phyloP scores from a whole-genome alignment of 2,113 vertebrate genomes.

The Gymnocephalus cernua region DNA sequence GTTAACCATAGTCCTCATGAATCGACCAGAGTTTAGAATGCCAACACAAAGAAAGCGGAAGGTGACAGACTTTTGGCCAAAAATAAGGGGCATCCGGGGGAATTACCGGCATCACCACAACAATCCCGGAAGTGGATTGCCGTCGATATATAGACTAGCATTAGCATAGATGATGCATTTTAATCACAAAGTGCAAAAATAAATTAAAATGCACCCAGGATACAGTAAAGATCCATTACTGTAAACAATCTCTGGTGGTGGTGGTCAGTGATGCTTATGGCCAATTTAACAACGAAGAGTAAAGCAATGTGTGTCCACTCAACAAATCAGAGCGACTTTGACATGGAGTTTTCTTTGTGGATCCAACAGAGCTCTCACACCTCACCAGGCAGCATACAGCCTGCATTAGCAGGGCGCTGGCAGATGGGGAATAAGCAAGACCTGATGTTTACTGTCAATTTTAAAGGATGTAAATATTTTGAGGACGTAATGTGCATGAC shows the following conservation, averaged over 20 bases:
- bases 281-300: conserved; percentile 28
- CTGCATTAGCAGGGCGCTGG: conserved; percentile 25
- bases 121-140: too few relatives aligned
- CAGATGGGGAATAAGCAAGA: conserved; percentile 31
- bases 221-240: conserved; percentile 19
- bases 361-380: conserved; percentile 34
- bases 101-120: too few relatives aligned
- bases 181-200: neutral
- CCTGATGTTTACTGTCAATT: conserved; percentile 46
- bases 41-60: too few relatives aligned
- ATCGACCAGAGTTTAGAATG: too few relatives aligned
- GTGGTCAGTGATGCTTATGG: conserved; percentile 13
- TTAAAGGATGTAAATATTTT: conserved; percentile 60
- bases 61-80: too few relatives aligned
- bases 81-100: too few relatives aligned
- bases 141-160: too few relatives aligned
- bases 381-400: conserved; percentile 39
- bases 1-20: too few relatives aligned
- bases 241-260: conserved; percentile 14
- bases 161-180: neutral
- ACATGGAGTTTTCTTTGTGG: conserved; percentile 8
- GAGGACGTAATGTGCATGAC: conserved; percentile 42
- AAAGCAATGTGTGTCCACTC: conserved; percentile 26
- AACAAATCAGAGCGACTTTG: conserved; percentile 15
- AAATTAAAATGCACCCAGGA: neutral